phyloP scores from a whole-genome alignment of 2,113 vertebrate species.

The Anguilla rostrata region DNA sequence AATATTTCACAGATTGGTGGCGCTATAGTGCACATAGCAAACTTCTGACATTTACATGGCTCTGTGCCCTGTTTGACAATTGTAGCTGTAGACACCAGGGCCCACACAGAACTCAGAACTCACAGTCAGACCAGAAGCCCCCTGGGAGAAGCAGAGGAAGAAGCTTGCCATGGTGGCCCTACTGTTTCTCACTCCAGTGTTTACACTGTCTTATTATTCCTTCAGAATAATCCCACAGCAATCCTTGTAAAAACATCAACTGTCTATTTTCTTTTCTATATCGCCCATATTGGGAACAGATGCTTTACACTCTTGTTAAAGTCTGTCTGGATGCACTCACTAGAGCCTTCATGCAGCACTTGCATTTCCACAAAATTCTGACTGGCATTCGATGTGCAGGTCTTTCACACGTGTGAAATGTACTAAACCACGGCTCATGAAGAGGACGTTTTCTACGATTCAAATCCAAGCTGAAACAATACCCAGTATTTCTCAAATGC shows the following conservation, averaged over 20 bases:
- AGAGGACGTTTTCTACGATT: not conserved
- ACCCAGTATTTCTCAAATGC: not conserved
- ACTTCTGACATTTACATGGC: no score
- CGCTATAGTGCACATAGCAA: no score
- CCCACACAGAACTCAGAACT: no score
- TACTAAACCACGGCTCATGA: not conserved
- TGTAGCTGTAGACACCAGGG: not conserved
- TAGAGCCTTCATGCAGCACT: not conserved
- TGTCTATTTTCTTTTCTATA: slow-evolving; percentile 16
- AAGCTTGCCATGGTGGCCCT: not conserved
- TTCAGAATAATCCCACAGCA: not conserved
- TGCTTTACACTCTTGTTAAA: not conserved
- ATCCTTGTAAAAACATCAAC: slow-evolving; percentile 13
- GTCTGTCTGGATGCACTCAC: not conserved
- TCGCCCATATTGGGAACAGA: slow-evolving; percentile 20
- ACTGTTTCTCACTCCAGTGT: not conserved
- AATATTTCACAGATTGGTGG: no score
- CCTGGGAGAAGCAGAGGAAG: not conserved
- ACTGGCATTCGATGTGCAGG: not conserved
- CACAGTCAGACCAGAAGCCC: not conserved
- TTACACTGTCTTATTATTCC: not conserved
- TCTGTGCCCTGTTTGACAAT: not conserved
- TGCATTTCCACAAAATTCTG: not conserved
- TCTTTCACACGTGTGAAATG: not conserved
- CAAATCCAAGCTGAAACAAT: not conserved